A percentile compares a stretch with the other conserved stretches of the same genome.
Evolutionary conservation across 2,888 invertebrate species (phyloP).

Genomic region (Xestoiulus laeticollis): DNA sequence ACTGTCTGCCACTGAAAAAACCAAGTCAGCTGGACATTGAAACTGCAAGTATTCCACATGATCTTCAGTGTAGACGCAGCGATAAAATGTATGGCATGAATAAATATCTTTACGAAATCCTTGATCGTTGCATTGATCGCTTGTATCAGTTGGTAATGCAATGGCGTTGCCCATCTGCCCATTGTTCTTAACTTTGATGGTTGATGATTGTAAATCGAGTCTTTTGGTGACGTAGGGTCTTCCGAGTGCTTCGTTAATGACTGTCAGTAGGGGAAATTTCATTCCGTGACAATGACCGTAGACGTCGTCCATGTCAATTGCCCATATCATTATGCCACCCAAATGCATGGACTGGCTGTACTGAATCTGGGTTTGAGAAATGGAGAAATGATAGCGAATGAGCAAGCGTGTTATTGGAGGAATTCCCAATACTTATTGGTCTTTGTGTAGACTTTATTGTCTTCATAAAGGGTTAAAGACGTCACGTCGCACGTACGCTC

Average conservation of each 20-base stretch:
- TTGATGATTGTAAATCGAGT: neutral
- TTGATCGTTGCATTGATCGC: conserved; percentile 9
- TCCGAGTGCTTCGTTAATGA: conserved; percentile 74
- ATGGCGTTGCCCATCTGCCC: neutral
- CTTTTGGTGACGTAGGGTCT: neutral
- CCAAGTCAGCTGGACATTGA: conserved; percentile 16
- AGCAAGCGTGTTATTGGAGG: neutral
- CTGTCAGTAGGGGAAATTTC: conserved; percentile 77
- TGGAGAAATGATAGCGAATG: neutral
- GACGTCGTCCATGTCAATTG: conserved; percentile 89
- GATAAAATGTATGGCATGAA: neutral
- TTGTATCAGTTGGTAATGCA: neutral
- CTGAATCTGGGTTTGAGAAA: conserved; percentile 61
- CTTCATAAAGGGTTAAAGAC: no score
- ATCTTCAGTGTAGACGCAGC: conserved; percentile 1
- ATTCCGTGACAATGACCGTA: conserved; percentile 91
- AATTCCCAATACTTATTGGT: neutral
- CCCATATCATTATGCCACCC: conserved; percentile 88
- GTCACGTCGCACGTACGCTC: no score
- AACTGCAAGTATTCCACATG: conserved; percentile 2
- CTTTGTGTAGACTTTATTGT: no score
- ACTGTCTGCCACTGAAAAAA: neutral
- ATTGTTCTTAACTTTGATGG: neutral
- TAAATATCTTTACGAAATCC: neutral
- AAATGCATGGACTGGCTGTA: conserved; percentile 73